Evolutionary conservation across 1,140 invertebrate genomes (phyloP), one percentile per base, ranked within the genome.

Genomic region (Drosophila sproati): DNA sequence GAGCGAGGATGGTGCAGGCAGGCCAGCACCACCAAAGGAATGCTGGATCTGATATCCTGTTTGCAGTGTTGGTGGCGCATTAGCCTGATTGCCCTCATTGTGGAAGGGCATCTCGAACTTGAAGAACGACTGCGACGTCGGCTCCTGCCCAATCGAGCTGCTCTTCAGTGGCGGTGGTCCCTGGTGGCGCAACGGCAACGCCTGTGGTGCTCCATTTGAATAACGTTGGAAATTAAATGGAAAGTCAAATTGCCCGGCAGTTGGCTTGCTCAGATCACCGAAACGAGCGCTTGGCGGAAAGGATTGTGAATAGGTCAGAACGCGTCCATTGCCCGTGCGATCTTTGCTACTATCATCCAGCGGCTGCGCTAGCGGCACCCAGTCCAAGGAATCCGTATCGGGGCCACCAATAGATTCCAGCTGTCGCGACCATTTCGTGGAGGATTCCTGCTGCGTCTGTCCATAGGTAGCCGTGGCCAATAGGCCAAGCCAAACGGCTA

Each of bases 81-180:
- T 79, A 0, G 75, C 66, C 54, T 82, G 78, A 0, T 72, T 68
- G 7, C 56, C 87, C 2, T 82, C 75, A 6, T 79, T 75, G 60
- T 82, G 86, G 78, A 91, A 92, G 28, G 91, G 91, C 91, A 92
- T 92, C 62, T 92, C 91, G 35, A 92, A 92, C 64, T 92, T 92
- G 59, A 92, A 92, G 74, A 92, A 92, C 1, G 91, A 92, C 68
- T 92, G 91, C 5, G 91, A 92, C 0, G 91, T 92, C 5, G 91
- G 91, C 50, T 92, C 88, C 61, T 92, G 91, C 0, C 51, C 32
- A 43, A 43, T n/a, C 0, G 39, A 61, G 10, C 60, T 48, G 20
- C 20, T 39, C 74, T 89, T 88, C 7, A 73, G 47, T n/a, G 68
- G 10, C 8, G 62, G 60, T 2, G 82, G 69, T 4, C 57, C 57